Evolutionary conservation across 2,888 invertebrate species (phyloP).

Genomic region (Achlya flavicornis): DNA sequence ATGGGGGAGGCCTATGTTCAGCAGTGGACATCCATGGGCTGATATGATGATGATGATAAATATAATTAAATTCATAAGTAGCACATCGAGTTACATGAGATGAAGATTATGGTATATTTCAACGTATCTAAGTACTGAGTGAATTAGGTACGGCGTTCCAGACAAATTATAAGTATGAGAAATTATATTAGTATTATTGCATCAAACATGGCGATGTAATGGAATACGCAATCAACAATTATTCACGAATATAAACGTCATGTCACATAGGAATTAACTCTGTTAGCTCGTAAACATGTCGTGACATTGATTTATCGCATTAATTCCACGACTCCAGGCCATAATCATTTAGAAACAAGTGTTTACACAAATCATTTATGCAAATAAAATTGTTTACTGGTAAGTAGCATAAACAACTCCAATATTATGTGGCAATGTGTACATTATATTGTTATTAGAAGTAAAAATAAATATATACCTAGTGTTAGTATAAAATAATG

Average conservation of each 20-base stretch:
- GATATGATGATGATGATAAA: too few relatives aligned
- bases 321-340: slow-evolving; percentile 70
- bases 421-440: slow-evolving; percentile 17
- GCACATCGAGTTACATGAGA: too few relatives aligned
- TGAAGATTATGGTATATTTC: too few relatives aligned
- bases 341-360: slow-evolving; percentile 71
- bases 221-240: slow-evolving; percentile 73
- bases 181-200: slow-evolving; percentile 46
- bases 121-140: neutral
- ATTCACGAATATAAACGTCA: slow-evolving; percentile 82
- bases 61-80: too few relatives aligned
- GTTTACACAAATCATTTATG: slow-evolving; percentile 56
- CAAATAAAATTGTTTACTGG: slow-evolving; percentile 42
- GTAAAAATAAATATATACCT: neutral
- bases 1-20: too few relatives aligned
- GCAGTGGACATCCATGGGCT: too few relatives aligned
- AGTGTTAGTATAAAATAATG: neutral
- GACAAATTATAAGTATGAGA: slow-evolving; percentile 33
- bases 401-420: slow-evolving; percentile 28
- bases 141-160: slow-evolving; percentile 17
- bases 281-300: slow-evolving; percentile 82
- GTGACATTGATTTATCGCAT: slow-evolving; percentile 79
- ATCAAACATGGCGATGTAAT: slow-evolving; percentile 34
- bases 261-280: slow-evolving; percentile 80
- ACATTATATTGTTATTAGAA: neutral